Evolutionary conservation across 2,797 vertebrate genomes (phyloP).

Genomic region (Smutsia temminckii): DNA sequence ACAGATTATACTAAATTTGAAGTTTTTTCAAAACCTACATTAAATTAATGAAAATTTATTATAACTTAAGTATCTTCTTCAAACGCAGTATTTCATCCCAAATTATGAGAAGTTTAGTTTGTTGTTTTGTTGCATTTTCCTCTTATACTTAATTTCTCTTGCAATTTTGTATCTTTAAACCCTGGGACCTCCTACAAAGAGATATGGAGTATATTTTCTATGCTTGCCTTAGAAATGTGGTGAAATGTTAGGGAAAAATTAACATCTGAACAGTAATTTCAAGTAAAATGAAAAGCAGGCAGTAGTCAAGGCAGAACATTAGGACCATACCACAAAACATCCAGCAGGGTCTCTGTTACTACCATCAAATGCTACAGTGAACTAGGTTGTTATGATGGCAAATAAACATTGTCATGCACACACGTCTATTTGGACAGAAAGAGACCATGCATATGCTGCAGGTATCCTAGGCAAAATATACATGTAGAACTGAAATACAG

Average conservation of each 20-base stretch:
- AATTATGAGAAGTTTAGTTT: constrained; percentile 23
- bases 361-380: background rate
- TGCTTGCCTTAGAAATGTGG: background rate
- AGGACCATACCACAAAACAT: background rate
- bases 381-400: background rate
- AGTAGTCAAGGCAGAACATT: background rate
- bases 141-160: constrained; percentile 1
- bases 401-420: background rate
- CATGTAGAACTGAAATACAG: background rate
- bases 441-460: background rate
- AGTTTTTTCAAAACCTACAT: constrained; percentile 11
- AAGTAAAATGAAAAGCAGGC: constrained; percentile 10
- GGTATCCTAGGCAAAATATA: background rate
- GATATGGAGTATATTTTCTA: background rate
- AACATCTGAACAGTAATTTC: constrained; percentile 1
- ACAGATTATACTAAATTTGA: constrained; percentile 45
- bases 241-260: background rate
- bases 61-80: constrained; percentile 43
- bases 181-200: background rate
- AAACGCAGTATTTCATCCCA: background rate
- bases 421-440: background rate
- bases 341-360: background rate
- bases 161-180: background rate
- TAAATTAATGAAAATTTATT: constrained; percentile 63
- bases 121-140: background rate